Base-by-base conservation (phyloP, 2,888 invertebrate genomes). In the Acrobasis consociella region DNA sequence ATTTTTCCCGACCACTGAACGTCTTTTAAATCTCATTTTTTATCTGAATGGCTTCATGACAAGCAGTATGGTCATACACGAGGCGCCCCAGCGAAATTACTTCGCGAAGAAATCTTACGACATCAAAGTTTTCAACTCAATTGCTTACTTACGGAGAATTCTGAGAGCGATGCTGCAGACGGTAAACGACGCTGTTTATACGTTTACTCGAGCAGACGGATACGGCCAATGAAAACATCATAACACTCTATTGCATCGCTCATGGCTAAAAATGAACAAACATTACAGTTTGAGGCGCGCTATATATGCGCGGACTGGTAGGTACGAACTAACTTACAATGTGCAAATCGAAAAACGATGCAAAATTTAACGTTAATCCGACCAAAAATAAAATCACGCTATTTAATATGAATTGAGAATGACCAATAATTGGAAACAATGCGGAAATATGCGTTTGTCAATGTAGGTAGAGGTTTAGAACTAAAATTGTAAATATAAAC, bases 211-310 rank as follows among this genome's bases (percentile, higher is more conserved):
- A 31, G n/a, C 46, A 46, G 46, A 46, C 46, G 55, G 39, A 55
- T 52, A 39, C 55, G 55, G 55, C 55, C 55, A 55, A 55, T 55
- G 55, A 55, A 55, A 55, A 55, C 55, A 39, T 55, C 39, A 55
- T 55, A 55, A 55, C 55, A 55, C 39, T 31, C 31, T 11, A 3
- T 39, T 8, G 22, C 51, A 22, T 31, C 52, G 55, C 31, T 55
- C 15, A 31, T 16, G 11, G 55, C 55, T 55, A 55, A 55, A 55
- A 39, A 38, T 55, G 55, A 10, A 55, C 38, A 39, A 5, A 39
- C 16, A 39, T 16, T 55, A 55, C 55, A 11, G 9, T 39, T 16
- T 15, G 53, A 15, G 52, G 7, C 2, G 8, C n/a, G 10, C 38
- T 15, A 0, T 16, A 9, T 55, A 39, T 39, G 55, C 55, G 55